These are phyloP conservation scores for Lasioglossum villosulum DNA, from an alignment of 2,888 invertebrate species.

Conservation along the genomic window DNA sequence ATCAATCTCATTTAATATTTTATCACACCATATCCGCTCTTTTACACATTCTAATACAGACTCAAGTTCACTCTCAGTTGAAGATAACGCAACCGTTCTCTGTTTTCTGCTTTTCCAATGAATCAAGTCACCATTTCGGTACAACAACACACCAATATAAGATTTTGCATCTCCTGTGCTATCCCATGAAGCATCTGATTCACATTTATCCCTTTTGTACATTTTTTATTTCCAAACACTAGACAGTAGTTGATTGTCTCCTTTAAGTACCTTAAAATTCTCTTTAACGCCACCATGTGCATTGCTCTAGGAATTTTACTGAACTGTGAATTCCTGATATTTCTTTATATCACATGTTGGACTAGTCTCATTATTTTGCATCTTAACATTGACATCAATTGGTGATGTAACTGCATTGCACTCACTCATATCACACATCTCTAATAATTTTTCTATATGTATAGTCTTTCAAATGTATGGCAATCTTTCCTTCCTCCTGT, in stretches of 20 bases:
- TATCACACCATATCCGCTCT: slow-evolving; percentile 5
- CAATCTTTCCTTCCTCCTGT: slow-evolving; percentile 20
- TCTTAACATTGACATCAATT: slow-evolving; percentile 19
- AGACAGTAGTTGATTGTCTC: background rate
- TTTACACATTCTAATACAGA: slow-evolving; percentile 21
- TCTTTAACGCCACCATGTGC: slow-evolving; percentile 11
- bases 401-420: background rate
- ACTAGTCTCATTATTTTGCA: background rate
- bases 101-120: slow-evolving; percentile 33
- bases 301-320: slow-evolving; percentile 12
- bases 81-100: slow-evolving; percentile 9
- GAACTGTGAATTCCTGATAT: slow-evolving; percentile 27
- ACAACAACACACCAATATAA: slow-evolving; percentile 18
- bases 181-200: slow-evolving; percentile 31
- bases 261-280: slow-evolving; percentile 21
- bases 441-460: slow-evolving; percentile 22
- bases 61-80: slow-evolving; percentile 6
- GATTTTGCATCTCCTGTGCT: slow-evolving; percentile 27
- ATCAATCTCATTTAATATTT: background rate
- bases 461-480: slow-evolving; percentile 9
- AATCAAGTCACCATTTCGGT: slow-evolving; percentile 20
- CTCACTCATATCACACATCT: slow-evolving; percentile 11
- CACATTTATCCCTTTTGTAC: background rate
- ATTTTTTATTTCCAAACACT: background rate
- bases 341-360: background rate